Evolutionary conservation across 2,888 invertebrate genomes (phyloP), one percentile per base, ranked within the genome.

Genomic region (Lasioglossum malachurum): DNA sequence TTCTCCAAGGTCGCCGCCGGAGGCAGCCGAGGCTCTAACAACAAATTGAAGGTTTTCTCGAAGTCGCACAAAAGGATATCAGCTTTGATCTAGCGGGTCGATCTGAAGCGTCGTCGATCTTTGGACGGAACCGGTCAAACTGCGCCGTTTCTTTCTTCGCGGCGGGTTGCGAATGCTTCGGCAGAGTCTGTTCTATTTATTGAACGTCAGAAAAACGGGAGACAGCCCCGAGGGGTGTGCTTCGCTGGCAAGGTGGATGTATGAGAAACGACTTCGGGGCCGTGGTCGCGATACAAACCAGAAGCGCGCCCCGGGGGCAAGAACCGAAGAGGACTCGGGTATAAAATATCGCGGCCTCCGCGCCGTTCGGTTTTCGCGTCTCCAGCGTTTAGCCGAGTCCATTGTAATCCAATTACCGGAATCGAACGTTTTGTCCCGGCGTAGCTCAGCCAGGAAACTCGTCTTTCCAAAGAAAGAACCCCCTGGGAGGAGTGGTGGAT

Each of bases 191-290:
- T 78, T 73, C 80, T 79, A 79, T 81, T 82, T 80, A 78, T 75
- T 27, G 82, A 84, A 77, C 27, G 75, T 31, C 75, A 41, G 87
- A 87, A 87, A 85, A 88, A 87, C 80, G 78, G 14, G 60, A 49
- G 75, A 78, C 82, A 64, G 77, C 53, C 79, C 44, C 79, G 2
- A 49, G 74, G 82, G 84, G 80, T 74, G 84, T 83, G 82, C 84
- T 79, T 79, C 72, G 76, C 71, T 75, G 64, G 41, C 72, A 78
- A 69, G 35, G 77, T 46, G 79, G 76, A 85, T 77, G 71, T 82
- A 87, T 78, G 87, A 87, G 88, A 75, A 83, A 87, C 81, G 83
- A 85, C 86, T 86, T 77, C 44, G 80, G 74, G 57, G 78, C 74
- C 73, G 69, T 64, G 82, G 64, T 49, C 53, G 80, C 79, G 80